Percentiles rank a stretch among this genome's conserved stretches.
Conservation (phyloP, 2,113 vertebrate genomes). For the Psephotus haematonotus region DNA sequence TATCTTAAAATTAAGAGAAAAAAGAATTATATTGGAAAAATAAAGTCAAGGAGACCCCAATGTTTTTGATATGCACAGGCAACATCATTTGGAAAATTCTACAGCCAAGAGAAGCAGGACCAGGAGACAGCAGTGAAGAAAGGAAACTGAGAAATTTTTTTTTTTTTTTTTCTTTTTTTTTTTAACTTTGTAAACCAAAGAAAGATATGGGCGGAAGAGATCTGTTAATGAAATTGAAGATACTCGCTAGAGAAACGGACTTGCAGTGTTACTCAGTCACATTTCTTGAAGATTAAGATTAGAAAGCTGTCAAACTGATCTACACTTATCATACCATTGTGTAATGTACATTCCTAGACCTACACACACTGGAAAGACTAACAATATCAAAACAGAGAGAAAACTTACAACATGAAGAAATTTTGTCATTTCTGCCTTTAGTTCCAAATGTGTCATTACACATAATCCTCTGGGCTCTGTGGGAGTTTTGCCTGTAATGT, state of each 20-base stretch:
- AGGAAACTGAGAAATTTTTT: neutral
- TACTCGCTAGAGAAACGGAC: neutral
- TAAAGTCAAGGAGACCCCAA: neutral
- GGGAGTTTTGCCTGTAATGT: neutral
- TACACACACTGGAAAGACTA: neutral
- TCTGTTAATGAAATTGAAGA: neutral
- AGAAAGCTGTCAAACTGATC: neutral
- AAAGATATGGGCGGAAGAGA: neutral
- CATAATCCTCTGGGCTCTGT: neutral
- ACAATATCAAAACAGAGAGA: neutral
- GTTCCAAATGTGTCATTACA: neutral
- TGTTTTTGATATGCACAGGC: neutral
- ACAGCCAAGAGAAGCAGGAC: neutral
- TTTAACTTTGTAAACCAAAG: neutral
- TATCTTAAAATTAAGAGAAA: neutral
- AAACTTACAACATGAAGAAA: neutral
- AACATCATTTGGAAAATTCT: neutral
- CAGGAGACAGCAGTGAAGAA: fast-evolving
- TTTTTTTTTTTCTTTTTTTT: neutral
- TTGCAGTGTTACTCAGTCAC: neutral
- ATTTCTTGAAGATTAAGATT: neutral
- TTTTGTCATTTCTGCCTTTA: neutral
- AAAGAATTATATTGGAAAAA: neutral
- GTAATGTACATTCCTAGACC: neutral
- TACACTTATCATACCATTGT: neutral